A percentile compares a stretch with the other conserved stretches of the same genome.
phyloP scores from a whole-genome alignment of 2,888 invertebrate species.

The Rhagonycha lutea region DNA sequence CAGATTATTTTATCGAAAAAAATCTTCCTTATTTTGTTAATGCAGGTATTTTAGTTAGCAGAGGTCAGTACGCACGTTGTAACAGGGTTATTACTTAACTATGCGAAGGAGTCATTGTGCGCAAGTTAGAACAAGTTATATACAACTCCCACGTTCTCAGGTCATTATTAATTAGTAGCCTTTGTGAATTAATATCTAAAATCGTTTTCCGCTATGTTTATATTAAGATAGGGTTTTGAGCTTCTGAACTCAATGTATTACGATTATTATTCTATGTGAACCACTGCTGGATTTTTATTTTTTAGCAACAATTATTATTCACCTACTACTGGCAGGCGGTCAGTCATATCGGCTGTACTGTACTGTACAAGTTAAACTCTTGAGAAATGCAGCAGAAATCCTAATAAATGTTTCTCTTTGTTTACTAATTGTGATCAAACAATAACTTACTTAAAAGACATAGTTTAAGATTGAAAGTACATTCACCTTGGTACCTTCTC shows the following conservation, averaged over 20 bases:
- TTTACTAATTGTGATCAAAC: neutral
- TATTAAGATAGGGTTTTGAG: neutral
- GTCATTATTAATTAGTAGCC: conserved; percentile 18
- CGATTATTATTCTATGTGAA: neutral
- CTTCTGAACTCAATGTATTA: neutral
- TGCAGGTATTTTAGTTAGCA: neutral
- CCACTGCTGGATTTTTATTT: neutral
- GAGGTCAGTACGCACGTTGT: conserved; percentile 10
- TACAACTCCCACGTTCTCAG: conserved; percentile 16
- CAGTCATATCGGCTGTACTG: neutral
- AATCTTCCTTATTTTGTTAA: neutral
- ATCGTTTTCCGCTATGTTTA: conserved; percentile 13
- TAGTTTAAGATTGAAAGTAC: neutral
- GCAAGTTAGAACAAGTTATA: conserved; percentile 17
- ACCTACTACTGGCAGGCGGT: neutral
- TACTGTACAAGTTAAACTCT: neutral
- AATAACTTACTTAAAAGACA: neutral
- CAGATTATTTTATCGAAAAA: neutral
- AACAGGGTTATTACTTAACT: conserved; percentile 5
- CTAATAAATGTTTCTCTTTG: neutral
- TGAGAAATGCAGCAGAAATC: neutral
- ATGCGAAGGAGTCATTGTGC: conserved; percentile 20
- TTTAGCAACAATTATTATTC: neutral
- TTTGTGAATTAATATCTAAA: conserved; percentile 20
- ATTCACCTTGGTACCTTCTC: neutral